Conservation (phyloP, 2,113 vertebrate genomes). For the Pterocles orientalis region DNA sequence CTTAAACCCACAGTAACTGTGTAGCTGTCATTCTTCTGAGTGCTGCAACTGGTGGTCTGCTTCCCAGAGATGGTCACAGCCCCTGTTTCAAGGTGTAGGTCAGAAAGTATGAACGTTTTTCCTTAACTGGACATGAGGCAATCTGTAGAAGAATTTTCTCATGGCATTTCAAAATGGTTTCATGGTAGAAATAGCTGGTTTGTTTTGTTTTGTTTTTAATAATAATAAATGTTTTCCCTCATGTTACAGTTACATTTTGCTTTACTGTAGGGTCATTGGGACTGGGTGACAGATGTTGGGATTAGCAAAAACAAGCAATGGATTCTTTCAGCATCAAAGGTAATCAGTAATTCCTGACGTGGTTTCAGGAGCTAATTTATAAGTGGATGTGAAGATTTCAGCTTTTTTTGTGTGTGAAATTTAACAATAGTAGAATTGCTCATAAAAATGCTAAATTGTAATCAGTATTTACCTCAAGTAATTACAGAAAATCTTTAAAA, state of each 20-base stretch:
- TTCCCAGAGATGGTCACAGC: background rate
- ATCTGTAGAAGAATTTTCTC: background rate
- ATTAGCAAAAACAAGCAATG: constrained; percentile 76
- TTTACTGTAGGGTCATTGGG: constrained; percentile 78
- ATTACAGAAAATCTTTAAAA: background rate
- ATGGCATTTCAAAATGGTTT: background rate
- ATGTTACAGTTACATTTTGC: background rate
- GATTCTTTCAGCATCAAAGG: constrained; percentile 82
- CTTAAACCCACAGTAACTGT: background rate
- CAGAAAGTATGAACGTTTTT: background rate
- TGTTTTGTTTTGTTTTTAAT: background rate
- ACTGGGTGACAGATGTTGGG: constrained; percentile 82
- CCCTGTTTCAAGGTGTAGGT: background rate
- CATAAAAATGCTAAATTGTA: background rate
- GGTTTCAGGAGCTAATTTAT: background rate
- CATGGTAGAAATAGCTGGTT: background rate
- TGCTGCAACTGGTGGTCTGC: background rate
- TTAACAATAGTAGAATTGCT: background rate
- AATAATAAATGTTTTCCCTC: background rate
- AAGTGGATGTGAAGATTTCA: background rate
- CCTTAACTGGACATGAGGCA: background rate
- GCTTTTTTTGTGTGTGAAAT: background rate
- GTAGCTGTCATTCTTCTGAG: background rate
- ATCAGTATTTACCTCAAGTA: background rate
- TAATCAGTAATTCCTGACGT: constrained; percentile 12